Percentiles rank a stretch among this genome's conserved stretches.
Conservation (phyloP, 2,113 vertebrate species). For the Callaeas wilsoni region DNA sequence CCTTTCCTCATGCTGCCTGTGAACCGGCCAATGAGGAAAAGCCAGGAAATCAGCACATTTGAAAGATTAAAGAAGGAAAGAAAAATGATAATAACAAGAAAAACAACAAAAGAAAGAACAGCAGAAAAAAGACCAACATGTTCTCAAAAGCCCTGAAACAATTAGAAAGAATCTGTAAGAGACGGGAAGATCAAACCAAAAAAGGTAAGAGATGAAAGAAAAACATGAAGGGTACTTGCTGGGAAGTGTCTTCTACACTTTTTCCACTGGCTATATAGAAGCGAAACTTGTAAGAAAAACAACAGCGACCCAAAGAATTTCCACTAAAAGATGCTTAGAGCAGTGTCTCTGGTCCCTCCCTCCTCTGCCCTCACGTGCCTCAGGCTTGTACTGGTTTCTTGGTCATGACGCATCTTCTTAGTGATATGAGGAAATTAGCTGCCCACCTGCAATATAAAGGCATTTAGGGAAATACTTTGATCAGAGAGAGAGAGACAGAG, state of each 20-base stretch:
- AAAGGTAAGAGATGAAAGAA: slow-evolving; percentile 65
- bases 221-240: slow-evolving; percentile 66
- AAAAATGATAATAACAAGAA: not conserved
- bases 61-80: not conserved
- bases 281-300: slow-evolving; percentile 68
- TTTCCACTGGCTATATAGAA: slow-evolving; percentile 71
- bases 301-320: slow-evolving; percentile 61
- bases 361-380: slow-evolving; percentile 37
- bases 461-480: not conserved
- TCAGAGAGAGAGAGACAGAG: not conserved
- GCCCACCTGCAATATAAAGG: slow-evolving; percentile 51
- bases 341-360: slow-evolving; percentile 11
- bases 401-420: slow-evolving; percentile 26
- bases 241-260: slow-evolving; percentile 74
- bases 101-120: not conserved
- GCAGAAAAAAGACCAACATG: not conserved
- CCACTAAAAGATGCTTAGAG: slow-evolving; percentile 64
- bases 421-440: slow-evolving; percentile 26
- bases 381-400: not conserved
- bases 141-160: slow-evolving; percentile 37
- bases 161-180: not conserved
- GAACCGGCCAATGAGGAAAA: not conserved
- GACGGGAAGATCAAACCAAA: slow-evolving; percentile 58
- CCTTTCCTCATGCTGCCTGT: not conserved
- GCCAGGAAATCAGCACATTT: not conserved